phyloP scores from a whole-genome alignment of 2,797 vertebrate genomes.

The Diceros bicornis region DNA sequence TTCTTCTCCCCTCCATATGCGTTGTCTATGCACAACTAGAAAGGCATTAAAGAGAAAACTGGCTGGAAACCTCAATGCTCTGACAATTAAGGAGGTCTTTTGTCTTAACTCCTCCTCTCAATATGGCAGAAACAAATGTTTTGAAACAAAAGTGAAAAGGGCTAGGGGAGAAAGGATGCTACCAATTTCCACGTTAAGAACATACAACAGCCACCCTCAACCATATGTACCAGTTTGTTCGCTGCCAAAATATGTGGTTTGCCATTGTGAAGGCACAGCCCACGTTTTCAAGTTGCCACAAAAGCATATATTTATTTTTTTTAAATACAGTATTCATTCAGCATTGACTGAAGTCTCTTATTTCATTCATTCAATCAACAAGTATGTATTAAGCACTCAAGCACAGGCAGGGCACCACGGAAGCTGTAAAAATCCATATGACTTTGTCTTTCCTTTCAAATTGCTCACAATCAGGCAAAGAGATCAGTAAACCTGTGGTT shows the following conservation, averaged over 20 bases:
- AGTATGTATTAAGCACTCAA: slow-evolving; percentile 21
- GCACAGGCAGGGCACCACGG: not conserved
- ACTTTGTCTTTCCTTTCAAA: not conserved
- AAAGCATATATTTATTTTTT: not conserved
- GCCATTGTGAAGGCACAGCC: not conserved
- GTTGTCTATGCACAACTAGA: not conserved
- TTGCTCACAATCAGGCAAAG: not conserved
- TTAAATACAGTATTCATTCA: not conserved
- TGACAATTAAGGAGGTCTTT: not conserved
- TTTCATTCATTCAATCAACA: slow-evolving; percentile 53
- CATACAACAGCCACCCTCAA: slow-evolving; percentile 20
- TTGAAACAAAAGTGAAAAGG: slow-evolving; percentile 69
- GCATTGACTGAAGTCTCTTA: slow-evolving; percentile 13
- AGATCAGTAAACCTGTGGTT: slow-evolving; percentile 17
- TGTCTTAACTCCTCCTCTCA: slow-evolving; percentile 58
- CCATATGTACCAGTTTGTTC: slow-evolving; percentile 28
- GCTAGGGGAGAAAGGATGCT: not conserved
- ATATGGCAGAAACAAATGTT: slow-evolving; percentile 53
- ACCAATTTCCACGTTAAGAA: slow-evolving; percentile 28
- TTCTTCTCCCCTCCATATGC: not conserved
- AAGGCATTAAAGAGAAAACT: slow-evolving; percentile 3
- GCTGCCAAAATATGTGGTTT: slow-evolving; percentile 47
- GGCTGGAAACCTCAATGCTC: not conserved
- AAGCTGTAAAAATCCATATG: not conserved
- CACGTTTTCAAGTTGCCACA: slow-evolving; percentile 20